A percentile compares a stretch with the other conserved stretches of the same genome.
phyloP scores from a whole-genome alignment of 2,888 invertebrate genomes.

The Chrysina gloriosa region DNA sequence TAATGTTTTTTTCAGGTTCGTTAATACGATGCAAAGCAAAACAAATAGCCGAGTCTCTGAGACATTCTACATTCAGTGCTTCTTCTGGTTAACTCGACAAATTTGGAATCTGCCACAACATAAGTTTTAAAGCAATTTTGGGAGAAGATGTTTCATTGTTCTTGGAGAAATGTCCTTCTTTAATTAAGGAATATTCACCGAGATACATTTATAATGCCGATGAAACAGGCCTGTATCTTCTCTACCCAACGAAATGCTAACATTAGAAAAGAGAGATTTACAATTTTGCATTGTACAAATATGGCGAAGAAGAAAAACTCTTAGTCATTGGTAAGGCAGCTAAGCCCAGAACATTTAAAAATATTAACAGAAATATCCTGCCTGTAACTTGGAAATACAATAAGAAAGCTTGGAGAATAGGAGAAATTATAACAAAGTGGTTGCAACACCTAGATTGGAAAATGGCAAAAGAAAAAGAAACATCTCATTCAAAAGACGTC shows the following conservation, averaged over 20 bases:
- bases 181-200: slow-evolving; percentile 33
- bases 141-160: slow-evolving; percentile 25
- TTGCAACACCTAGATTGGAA: slow-evolving; percentile 30
- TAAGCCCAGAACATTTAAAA: slow-evolving; percentile 34
- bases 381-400: slow-evolving; percentile 36
- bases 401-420: no score
- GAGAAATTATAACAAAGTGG: slow-evolving; percentile 32
- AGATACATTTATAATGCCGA: slow-evolving; percentile 32
- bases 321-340: slow-evolving; percentile 33
- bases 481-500: slow-evolving; percentile 22
- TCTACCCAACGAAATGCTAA: slow-evolving; percentile 27
- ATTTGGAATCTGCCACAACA: slow-evolving; percentile 34
- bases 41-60: slow-evolving; percentile 32
- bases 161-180: slow-evolving; percentile 10
- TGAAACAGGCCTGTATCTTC: slow-evolving; percentile 33
- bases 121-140: slow-evolving; percentile 33
- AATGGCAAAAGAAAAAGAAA: slow-evolving; percentile 15
- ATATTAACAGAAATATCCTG: slow-evolving; percentile 32
- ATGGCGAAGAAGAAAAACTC: slow-evolving; percentile 29
- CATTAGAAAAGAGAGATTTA: slow-evolving; percentile 22
- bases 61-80: slow-evolving; percentile 29
- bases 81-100: slow-evolving; percentile 33
- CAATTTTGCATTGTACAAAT: slow-evolving; percentile 23
- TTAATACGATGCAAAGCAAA: slow-evolving; percentile 33
- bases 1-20: slow-evolving; percentile 26